A percentile compares a stretch with the other conserved stretches of the same genome.
Evolutionary conservation across 2,888 invertebrate species (phyloP).

Genomic region (Chrysotoxum bicinctum): DNA sequence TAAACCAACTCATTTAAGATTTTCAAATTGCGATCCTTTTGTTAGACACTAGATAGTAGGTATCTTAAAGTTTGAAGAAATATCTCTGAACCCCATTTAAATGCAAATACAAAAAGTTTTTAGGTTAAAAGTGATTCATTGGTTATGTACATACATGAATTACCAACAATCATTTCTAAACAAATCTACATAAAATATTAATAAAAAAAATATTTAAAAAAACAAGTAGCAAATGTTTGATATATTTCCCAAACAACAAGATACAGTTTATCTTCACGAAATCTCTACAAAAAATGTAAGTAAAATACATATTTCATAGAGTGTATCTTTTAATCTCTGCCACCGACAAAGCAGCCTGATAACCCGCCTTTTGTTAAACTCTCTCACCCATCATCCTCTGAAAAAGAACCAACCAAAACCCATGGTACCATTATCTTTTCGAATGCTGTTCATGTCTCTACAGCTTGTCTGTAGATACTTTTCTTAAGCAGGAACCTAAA

Average conservation of each 20-base stretch:
- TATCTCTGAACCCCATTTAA: not conserved
- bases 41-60: no score
- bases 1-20: no score
- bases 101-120: not conserved
- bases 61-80: no score
- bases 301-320: slow-evolving; percentile 43
- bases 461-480: slow-evolving; percentile 59
- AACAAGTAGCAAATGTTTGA: slow-evolving; percentile 46
- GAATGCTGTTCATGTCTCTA: slow-evolving; percentile 45
- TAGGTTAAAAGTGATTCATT: slow-evolving; percentile 50
- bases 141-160: slow-evolving; percentile 67
- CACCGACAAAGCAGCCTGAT: slow-evolving; percentile 53
- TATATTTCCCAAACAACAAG: slow-evolving; percentile 22
- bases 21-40: no score
- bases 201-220: not conserved
- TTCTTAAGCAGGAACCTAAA: slow-evolving; percentile 29
- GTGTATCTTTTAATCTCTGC: slow-evolving; percentile 57
- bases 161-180: not conserved
- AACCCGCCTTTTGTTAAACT: slow-evolving; percentile 48
- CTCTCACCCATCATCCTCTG: slow-evolving; percentile 19
- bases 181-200: slow-evolving; percentile 5
- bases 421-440: slow-evolving; percentile 32
- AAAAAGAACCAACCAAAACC: slow-evolving; percentile 6
- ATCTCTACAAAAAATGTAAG: not conserved
- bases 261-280: slow-evolving; percentile 36